These are phyloP conservation scores for Sebastes diaconus DNA, from an alignment of 2,797 vertebrate species.

Conservation along the genomic window DNA sequence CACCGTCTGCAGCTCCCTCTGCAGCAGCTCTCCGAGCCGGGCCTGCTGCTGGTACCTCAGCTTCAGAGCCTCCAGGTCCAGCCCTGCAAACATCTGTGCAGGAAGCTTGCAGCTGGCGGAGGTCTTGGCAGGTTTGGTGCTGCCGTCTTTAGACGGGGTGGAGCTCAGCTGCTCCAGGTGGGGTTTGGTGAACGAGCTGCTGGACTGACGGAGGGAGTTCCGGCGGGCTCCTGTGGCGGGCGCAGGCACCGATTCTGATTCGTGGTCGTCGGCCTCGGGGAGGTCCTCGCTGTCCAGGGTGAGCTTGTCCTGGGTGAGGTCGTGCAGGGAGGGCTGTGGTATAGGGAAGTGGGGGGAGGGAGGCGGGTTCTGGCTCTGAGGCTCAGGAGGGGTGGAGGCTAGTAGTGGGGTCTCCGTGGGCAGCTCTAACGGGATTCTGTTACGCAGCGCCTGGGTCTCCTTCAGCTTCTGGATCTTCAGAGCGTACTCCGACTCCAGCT, in stretches of 20 bases:
- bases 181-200: constrained; percentile 91
- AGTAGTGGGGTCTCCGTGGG: not conserved
- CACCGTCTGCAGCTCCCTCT: constrained; percentile 71
- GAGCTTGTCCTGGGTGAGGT: constrained; percentile 97
- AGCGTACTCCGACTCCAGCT: constrained; percentile 94
- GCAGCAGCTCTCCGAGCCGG: constrained; percentile 85
- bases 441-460: constrained; percentile 88
- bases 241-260: constrained; percentile 22
- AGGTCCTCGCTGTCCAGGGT: constrained; percentile 89
- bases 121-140: constrained; percentile 24
- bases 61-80: constrained; percentile 89
- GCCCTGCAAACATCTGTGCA: constrained; percentile 86
- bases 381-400: constrained; percentile 70
- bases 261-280: constrained; percentile 84
- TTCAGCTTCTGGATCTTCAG: constrained; percentile 96
- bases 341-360: constrained; percentile 78
- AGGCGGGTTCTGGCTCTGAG: constrained; percentile 64
- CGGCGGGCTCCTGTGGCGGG: constrained; percentile 77
- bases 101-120: constrained; percentile 61
- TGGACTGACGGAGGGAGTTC: constrained; percentile 90
- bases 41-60: constrained; percentile 82
- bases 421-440: constrained; percentile 63
- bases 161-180: constrained; percentile 88
- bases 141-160: constrained; percentile 80
- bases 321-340: constrained; percentile 94